A percentile compares a stretch with the other conserved stretches of the same genome.
These are phyloP conservation scores for Caenorhabditis parvicauda DNA, from an alignment of 2,888 invertebrate genomes.

Conservation along the genomic window DNA sequence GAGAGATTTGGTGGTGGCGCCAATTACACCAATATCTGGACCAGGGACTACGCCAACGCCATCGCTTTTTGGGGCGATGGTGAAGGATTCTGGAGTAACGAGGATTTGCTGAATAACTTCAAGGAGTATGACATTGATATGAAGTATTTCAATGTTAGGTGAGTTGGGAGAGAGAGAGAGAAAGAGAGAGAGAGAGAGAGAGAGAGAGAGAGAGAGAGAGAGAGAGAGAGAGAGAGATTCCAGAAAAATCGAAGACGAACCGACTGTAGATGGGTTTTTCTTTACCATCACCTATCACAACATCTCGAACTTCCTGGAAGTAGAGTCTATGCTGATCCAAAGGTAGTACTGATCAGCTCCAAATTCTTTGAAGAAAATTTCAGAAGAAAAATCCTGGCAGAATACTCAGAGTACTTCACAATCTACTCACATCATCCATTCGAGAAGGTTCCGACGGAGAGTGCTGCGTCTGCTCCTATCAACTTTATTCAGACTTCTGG, in stretches of 20 bases:
- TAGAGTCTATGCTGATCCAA: slow-evolving; percentile 44
- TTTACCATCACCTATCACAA: slow-evolving; percentile 56
- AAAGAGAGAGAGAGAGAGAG: background rate
- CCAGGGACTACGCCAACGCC: slow-evolving; percentile 46
- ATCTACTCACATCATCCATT: slow-evolving; percentile 57
- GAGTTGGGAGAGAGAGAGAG: slow-evolving; percentile 1
- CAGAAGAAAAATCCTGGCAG: slow-evolving; percentile 40
- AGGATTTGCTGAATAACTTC: slow-evolving; percentile 49
- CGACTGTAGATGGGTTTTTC: slow-evolving; percentile 52
- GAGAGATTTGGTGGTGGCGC: slow-evolving; percentile 42
- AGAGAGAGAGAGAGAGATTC: slow-evolving; percentile 7
- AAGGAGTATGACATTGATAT: slow-evolving; percentile 40
- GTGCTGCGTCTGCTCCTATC: slow-evolving; percentile 56
- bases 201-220: background rate
- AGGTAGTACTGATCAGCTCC: slow-evolving; percentile 8
- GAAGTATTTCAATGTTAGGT: slow-evolving; percentile 38
- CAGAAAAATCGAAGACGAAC: slow-evolving; percentile 37
- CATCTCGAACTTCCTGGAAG: slow-evolving; percentile 53
- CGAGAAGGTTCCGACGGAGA: slow-evolving; percentile 55
- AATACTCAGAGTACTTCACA: slow-evolving; percentile 44
- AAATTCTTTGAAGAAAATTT: background rate
- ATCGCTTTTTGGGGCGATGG: slow-evolving; percentile 54
- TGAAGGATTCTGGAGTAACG: slow-evolving; percentile 45
- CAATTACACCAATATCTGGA: slow-evolving; percentile 52
- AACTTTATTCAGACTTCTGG: slow-evolving; percentile 57